These are phyloP conservation scores for Tichodroma muraria DNA, from an alignment of 2,113 vertebrate genomes.

Conservation along the genomic window DNA sequence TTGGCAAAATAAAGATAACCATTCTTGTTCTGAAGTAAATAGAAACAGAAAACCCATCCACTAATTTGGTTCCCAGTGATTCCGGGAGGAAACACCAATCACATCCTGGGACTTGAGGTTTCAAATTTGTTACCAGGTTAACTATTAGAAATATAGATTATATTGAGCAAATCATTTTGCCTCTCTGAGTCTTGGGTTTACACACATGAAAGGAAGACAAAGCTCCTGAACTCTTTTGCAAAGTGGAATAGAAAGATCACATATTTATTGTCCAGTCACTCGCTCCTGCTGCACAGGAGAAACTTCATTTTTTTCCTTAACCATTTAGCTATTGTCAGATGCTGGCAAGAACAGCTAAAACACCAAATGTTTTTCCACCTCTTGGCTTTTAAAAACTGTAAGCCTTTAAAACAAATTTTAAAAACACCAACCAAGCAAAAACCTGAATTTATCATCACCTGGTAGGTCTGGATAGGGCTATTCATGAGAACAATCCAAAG, in stretches of 20 bases:
- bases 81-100: neutral
- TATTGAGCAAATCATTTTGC: neutral
- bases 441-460: conserved; percentile 39
- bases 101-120: neutral
- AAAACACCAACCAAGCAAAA: conserved; percentile 49
- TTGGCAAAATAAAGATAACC: neutral
- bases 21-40: neutral
- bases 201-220: neutral
- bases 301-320: neutral
- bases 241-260: neutral
- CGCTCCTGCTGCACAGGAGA: neutral
- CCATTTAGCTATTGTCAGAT: neutral
- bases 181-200: neutral
- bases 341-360: neutral
- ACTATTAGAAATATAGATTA: neutral
- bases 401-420: conserved; percentile 39
- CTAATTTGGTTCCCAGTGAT: neutral
- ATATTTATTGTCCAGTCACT: neutral
- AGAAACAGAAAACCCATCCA: neutral
- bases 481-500: conserved; percentile 56
- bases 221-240: neutral
- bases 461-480: conserved; percentile 36
- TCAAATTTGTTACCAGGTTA: neutral
- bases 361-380: neutral
- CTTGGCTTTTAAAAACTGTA: conserved; percentile 20